These are phyloP conservation scores for Platysteira castanea DNA, from an alignment of 2,113 vertebrate species.

Conservation along the genomic window DNA sequence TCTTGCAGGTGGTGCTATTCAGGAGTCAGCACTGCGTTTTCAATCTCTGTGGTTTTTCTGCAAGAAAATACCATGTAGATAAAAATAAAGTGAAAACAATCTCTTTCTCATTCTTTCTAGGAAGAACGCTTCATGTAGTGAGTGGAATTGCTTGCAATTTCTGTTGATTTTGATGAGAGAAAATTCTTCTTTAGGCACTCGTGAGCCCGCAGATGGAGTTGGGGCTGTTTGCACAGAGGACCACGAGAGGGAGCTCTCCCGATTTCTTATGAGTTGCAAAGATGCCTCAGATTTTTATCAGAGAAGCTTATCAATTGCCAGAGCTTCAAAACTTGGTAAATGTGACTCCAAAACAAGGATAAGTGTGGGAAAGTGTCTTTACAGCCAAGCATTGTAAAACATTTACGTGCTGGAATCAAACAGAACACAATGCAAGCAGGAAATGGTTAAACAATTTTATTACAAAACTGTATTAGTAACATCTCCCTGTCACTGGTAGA, in stretches of 20 bases:
- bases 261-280: neutral
- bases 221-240: neutral
- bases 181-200: neutral
- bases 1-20: slow-evolving; percentile 44
- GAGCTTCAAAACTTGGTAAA: neutral
- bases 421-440: neutral
- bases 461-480: neutral
- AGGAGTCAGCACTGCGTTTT: slow-evolving; percentile 65
- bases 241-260: slow-evolving; percentile 49
- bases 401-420: neutral
- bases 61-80: slow-evolving; percentile 66
- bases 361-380: neutral
- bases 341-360: neutral
- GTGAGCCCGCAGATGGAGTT: neutral
- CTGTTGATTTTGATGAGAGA: slow-evolving; percentile 10
- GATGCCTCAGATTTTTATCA: neutral
- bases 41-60: slow-evolving; percentile 69
- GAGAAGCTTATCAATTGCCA: neutral
- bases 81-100: slow-evolving; percentile 74
- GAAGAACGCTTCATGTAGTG: slow-evolving; percentile 1
- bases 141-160: neutral
- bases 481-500: neutral
- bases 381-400: neutral
- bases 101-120: slow-evolving; percentile 67
- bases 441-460: neutral